Base-by-base conservation (phyloP, 2,113 vertebrate species). In the Plestiodon gilberti region DNA sequence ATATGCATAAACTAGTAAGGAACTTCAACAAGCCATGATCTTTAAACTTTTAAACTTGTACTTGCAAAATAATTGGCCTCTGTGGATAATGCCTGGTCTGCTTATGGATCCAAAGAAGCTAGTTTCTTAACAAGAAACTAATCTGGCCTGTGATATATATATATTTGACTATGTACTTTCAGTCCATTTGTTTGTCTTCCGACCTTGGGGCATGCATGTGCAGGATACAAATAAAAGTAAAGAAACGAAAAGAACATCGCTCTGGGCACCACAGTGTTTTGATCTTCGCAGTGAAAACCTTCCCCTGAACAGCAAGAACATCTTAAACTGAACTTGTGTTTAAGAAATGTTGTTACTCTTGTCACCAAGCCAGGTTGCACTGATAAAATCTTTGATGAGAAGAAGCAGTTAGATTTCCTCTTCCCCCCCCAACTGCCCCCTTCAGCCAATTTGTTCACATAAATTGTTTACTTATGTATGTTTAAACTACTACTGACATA, bases 401-500 rank as follows among this genome's bases (percentile, higher is more conserved):
- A 81, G 70, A 81, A 87, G 79, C 85, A 81, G 85, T 80, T 65
- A 81, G 78, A 81, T 65, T 67, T 75, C 61, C 52, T 23, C 33
- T 25, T 71, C 33, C 43, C 65, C 65, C 62, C 40, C 28, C 55
- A 62, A 48, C 25, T 9, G 23, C 40, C 23, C 22, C 43, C 43
- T 61, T 81, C 23, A 30, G 85, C 85, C 85, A 81, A 79, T 81
- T 87, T 87, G 70, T 87, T 87, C 85, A 87, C 70, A 87, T 87
- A 87, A 87, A 87, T 81, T 87, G 85, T 87, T 87, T 87, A 87
- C 85, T 87, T 75, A 75, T 81, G 59, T 64, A 81, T 64, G 78
- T 87, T 87, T 87, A 87, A 87, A 87, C 78, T 81, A 87, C 85
- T 87, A 81, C 78, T 81, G 85, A 87, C 85, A 87, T 33, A 38